Conservation (phyloP, 2,797 vertebrate genomes). For the Catamblyrhynchus diadema region DNA sequence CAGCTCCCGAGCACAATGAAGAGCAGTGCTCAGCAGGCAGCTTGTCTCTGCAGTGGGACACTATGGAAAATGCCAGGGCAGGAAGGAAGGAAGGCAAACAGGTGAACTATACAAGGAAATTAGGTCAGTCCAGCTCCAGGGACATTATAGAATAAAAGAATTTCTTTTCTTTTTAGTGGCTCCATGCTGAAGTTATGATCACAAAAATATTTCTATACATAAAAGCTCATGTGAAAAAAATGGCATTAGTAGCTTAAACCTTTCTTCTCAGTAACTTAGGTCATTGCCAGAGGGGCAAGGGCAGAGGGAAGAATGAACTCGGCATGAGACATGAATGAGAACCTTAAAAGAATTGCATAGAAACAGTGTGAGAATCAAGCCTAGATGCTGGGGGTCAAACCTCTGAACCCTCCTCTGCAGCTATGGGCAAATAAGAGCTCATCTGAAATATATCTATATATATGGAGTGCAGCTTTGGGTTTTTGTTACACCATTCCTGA, state of each 20-base stretch:
- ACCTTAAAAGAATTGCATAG: not conserved
- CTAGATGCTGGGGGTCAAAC: not conserved
- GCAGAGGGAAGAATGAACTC: not conserved
- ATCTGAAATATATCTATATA: not conserved
- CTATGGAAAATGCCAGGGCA: not conserved
- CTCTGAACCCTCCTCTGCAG: not conserved
- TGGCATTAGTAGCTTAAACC: not conserved
- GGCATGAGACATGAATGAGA: not conserved
- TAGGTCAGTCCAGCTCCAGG: not conserved
- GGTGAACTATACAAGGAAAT: constrained; percentile 58
- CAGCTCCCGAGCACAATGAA: no score
- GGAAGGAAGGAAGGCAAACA: constrained; percentile 31
- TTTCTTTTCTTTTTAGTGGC: not conserved
- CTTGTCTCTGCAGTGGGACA: fast-evolving
- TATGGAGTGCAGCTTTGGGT: not conserved
- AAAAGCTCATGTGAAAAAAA: not conserved
- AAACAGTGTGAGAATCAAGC: not conserved
- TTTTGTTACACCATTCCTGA: not conserved
- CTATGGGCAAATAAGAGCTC: not conserved
- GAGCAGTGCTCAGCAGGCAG: not conserved
- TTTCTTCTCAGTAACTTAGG: not conserved
- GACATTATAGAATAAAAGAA: not conserved
- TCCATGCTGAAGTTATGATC: not conserved
- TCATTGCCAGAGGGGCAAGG: not conserved
- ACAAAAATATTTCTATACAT: not conserved